These are phyloP conservation scores for Actenoides lindsayi DNA, from an alignment of 2,113 vertebrate species.

Conservation along the genomic window DNA sequence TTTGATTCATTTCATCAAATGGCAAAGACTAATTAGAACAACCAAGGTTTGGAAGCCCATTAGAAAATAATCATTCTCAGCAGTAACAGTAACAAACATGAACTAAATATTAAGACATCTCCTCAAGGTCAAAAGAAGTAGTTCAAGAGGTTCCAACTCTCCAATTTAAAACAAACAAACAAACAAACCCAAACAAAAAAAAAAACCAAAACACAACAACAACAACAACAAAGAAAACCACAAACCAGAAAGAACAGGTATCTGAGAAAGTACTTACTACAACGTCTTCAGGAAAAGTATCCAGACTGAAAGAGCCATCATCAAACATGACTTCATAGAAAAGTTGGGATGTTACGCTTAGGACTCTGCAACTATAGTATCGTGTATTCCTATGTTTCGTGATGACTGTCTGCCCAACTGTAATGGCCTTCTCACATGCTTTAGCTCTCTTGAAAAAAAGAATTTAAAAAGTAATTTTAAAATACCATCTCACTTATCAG, in stretches of 20 bases:
- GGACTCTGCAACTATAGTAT: slow-evolving; percentile 93
- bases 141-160: background rate
- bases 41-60: background rate
- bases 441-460: slow-evolving; percentile 80
- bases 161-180: background rate
- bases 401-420: slow-evolving; percentile 92
- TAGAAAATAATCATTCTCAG: slow-evolving; percentile 36
- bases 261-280: slow-evolving; percentile 82
- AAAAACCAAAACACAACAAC: background rate
- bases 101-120: slow-evolving; percentile 8
- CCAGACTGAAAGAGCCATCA: slow-evolving; percentile 94
- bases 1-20: slow-evolving; percentile 46
- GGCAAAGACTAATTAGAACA: slow-evolving; percentile 45
- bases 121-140: slow-evolving; percentile 11
- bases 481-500: background rate
- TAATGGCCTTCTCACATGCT: slow-evolving; percentile 77
- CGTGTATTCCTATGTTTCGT: slow-evolving; percentile 93
- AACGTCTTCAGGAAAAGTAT: slow-evolving; percentile 96
- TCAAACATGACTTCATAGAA: slow-evolving; percentile 98
- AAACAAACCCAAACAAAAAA: background rate
- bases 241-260: background rate
- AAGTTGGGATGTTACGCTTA: slow-evolving; percentile 86
- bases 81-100: slow-evolving; percentile 17
- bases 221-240: background rate
- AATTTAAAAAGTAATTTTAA: background rate